Evolutionary conservation across 64 coral and sea anemone species (phyloP).

Genomic region (Montipora sp.): DNA sequence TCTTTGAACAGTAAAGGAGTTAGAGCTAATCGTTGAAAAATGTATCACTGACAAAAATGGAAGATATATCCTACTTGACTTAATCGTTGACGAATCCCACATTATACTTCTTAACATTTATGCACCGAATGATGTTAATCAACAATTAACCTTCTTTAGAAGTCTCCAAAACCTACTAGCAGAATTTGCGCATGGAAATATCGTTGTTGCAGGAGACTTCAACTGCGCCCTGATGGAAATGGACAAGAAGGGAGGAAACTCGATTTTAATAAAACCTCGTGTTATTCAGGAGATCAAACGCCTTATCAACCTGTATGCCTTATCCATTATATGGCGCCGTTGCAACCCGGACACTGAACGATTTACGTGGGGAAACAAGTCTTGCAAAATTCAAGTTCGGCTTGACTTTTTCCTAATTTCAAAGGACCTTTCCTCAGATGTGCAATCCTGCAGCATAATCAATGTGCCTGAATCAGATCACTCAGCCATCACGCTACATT

Average conservation of each 20-base stretch:
- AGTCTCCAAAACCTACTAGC: no score
- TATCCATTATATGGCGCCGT: neutral
- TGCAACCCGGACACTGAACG: neutral
- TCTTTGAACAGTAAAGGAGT: neutral
- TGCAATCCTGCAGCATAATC: neutral
- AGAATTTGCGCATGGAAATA: no score
- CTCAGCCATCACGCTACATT: neutral
- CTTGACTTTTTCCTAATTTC: conserved; percentile 44
- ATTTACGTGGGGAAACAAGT: conserved; percentile 13
- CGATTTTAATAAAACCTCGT: no score
- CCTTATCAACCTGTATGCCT: neutral
- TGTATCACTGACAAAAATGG: no score
- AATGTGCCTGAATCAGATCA: neutral
- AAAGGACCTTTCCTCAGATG: neutral
- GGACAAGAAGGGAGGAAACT: conserved; percentile 22
- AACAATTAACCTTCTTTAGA: no score
- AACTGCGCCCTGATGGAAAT: no score
- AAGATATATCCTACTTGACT: no score
- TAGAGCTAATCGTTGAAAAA: neutral
- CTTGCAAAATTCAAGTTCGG: neutral
- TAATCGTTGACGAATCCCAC: neutral
- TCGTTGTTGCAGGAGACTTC: no score
- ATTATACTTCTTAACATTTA: neutral
- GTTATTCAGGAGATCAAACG: neutral
- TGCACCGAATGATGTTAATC: no score